Base-by-base conservation (phyloP, 2,888 invertebrate genomes). In the Dione juno region DNA sequence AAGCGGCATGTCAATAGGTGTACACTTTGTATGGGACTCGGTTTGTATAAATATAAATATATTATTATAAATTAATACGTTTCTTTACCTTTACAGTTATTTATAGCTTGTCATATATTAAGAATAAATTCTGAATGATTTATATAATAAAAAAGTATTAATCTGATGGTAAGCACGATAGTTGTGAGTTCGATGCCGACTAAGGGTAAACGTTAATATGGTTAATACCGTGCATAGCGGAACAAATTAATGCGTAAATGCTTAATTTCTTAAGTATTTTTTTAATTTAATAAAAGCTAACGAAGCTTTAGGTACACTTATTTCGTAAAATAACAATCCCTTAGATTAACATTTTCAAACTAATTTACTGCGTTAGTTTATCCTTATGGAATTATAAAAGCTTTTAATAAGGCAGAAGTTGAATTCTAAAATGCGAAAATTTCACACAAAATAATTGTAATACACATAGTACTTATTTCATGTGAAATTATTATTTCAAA, bases 251-350 rank as follows among this genome's bases (percentile, higher is more conserved):
- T 35, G n/a, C 16, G 10, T 54, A 16, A 54, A 54, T 16, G 16
- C 10, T 28, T 43, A 61, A 45, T 45, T 28, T n/a, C 11, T 11
- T 28, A 43, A 35, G 28, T 45, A 35, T 28, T 28, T 45, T 37
- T 61, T 43, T 6, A 35, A 61, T 45, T 45, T 45, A 11, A 43
- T 10, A 6, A n/a, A 59, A 43, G 14, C 19, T 43, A 13, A 59
- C 9, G 8, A n/a, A 61, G 59, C 59, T 28, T 61, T 61, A 8
- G 28, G 45, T 61, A n/a, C 11, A 28, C n/a, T 61, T 61, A 61
- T 45, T 61, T 28, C 43, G n/a, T 61, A 43, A 61, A 61, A 43
- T 61, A 61, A 28, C 43, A 61, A 61, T 61, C 43, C 43, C 59
- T 11, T 43, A 43, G 59, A 61, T 61, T 61, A 61, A 61, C 43